phyloP scores from a whole-genome alignment of 2,888 invertebrate genomes.

The Ectobius pallidus region DNA sequence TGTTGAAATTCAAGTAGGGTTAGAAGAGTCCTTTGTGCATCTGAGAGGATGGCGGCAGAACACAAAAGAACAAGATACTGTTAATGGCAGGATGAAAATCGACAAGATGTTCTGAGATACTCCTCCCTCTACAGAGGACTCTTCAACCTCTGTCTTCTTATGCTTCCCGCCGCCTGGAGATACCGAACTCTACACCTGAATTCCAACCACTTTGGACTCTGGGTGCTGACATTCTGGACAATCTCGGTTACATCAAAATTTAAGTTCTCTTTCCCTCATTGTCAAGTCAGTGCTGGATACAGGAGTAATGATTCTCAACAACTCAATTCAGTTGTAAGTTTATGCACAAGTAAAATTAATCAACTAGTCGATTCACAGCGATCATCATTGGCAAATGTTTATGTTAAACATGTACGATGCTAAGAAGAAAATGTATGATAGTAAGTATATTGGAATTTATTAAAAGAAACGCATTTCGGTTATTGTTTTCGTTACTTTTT shows the following conservation, averaged over 20 bases:
- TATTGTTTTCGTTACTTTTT: too few species aligned
- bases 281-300: conserved; percentile 20
- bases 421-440: too few species aligned
- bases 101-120: conserved; percentile 12
- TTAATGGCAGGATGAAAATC: too few species aligned
- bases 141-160: conserved; percentile 34
- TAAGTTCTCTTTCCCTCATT: conserved; percentile 35
- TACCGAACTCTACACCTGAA: conserved; percentile 47
- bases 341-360: too few species aligned
- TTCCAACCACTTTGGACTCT: conserved; percentile 36
- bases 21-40: conserved; percentile 42
- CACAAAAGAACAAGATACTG: too few species aligned
- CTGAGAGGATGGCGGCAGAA: background rate
- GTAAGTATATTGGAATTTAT: too few species aligned
- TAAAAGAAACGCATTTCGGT: too few species aligned
- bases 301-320: background rate
- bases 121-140: conserved; percentile 41
- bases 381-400: too few species aligned
- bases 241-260: background rate
- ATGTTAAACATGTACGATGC: too few species aligned
- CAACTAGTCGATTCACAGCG: too few species aligned
- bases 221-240: background rate
- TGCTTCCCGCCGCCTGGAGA: conserved; percentile 38
- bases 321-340: too few species aligned
- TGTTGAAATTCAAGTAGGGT: conserved; percentile 10